phyloP scores from a whole-genome alignment of 2,113 vertebrate species.

The Hylia prasina region DNA sequence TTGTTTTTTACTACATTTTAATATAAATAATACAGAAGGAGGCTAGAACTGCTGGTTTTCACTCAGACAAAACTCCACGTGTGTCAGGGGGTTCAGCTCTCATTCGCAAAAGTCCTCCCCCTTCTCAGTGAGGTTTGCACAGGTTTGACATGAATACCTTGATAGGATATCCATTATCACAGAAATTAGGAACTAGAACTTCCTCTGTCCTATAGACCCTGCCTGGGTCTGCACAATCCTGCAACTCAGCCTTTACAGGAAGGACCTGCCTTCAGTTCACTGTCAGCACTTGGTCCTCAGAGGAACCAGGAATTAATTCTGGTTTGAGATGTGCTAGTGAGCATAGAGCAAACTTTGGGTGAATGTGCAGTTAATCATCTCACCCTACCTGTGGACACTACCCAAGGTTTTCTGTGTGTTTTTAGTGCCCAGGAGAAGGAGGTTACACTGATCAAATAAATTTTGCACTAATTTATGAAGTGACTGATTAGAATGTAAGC shows the following conservation, averaged over 20 bases:
- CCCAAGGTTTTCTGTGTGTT: not conserved
- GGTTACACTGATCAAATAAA: not conserved
- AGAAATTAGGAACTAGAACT: not conserved
- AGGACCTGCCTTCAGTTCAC: not conserved
- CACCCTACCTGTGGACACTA: not conserved
- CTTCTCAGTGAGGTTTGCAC: not conserved
- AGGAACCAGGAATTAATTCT: not conserved
- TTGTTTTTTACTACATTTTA: not conserved
- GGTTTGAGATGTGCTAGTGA: not conserved
- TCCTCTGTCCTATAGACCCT: not conserved
- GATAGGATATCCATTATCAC: not conserved
- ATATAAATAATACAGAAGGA: not conserved
- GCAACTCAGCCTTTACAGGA: not conserved
- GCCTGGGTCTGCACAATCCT: not conserved
- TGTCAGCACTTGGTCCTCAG: not conserved
- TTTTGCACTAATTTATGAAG: not conserved
- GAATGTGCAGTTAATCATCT: not conserved
- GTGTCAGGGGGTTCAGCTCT: not conserved
- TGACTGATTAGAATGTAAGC: not conserved
- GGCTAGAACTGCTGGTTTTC: not conserved
- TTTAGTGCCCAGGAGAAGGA: not conserved
- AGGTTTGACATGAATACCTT: not conserved
- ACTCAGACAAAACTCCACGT: not conserved
- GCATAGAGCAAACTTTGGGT: not conserved
- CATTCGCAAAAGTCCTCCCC: not conserved